Evolutionary conservation across 1,140 invertebrate species (phyloP), one percentile per base, ranked within the genome.

Genomic region (Heliothis subflexa): DNA sequence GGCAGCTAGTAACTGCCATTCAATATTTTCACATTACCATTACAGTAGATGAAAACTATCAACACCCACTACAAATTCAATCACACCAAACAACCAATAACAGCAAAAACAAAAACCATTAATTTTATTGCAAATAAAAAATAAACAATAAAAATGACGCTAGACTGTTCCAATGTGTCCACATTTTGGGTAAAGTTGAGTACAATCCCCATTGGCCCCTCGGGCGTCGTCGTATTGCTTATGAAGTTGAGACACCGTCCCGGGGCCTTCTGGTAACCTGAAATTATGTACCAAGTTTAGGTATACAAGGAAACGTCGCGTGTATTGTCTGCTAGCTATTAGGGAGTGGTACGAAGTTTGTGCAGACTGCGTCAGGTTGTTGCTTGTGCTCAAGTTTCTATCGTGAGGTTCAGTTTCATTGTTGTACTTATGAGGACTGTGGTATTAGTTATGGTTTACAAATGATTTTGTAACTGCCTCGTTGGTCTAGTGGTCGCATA

Each of bases 221-320:
- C 68, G 75, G 50, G 81, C 81, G 5, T 70, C 54, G 45, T 82
- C 78, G 45, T 82, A 82, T 16, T 70, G 49, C 50, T 78, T 82
- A 55, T 82, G 75, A 66, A 59, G 18, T 49, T 75, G 33, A 13
- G 70, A 72, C 59, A 57, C 25, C n/a, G 68, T 75, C 18, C 59
- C 61, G 3, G 47, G 78, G 33, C 71, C 78, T 54, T 64, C 47
- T 14, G 81, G 81, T 64, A 82, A 78, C 75, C 81, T 82, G 75
- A 73, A 82, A 82, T 77, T 54, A 81, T 71, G 57, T 64, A 66
- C 16, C 55, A 79, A 73, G 57, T 73, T 73, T 73, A 54, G 64
- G 59, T 13, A 50, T 25, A 68, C 64, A 68, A 68, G 64, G 64
- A 68, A 68, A 75, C 10, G 21, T n/a, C 59, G 40, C 11, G 18